A percentile compares a stretch with the other conserved stretches of the same genome.
Conservation (phyloP, 2,888 invertebrate species). For the Frankliniella fusca region DNA sequence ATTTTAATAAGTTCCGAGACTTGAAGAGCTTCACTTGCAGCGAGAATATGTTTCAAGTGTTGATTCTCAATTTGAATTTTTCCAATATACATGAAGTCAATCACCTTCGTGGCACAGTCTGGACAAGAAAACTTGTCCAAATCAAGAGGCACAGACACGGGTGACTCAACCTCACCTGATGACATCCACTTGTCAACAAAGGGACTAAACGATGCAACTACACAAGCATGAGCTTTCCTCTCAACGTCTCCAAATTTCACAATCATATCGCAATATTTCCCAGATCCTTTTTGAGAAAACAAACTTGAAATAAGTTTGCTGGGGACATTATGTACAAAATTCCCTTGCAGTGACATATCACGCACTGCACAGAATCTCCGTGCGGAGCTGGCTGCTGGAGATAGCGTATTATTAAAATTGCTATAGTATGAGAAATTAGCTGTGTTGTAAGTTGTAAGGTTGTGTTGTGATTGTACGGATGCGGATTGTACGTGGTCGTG, state of each 20-base stretch:
- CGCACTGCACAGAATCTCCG: no score
- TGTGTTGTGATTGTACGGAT: no score
- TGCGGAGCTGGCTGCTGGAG: no score
- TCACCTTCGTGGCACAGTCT: conserved; percentile 34
- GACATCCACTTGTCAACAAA: not conserved
- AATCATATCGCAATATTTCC: conserved; percentile 34
- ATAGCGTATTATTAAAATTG: no score
- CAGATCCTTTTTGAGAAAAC: conserved; percentile 33
- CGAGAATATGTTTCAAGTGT: conserved; percentile 34
- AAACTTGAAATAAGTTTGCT: conserved; percentile 33
- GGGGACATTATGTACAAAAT: conserved; percentile 27
- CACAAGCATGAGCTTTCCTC: conserved; percentile 34
- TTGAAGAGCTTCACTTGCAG: conserved; percentile 30
- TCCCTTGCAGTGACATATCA: not conserved
- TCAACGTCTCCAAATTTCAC: conserved; percentile 31
- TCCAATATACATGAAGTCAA: conserved; percentile 37
- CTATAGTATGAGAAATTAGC: no score
- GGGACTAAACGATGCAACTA: conserved; percentile 35
- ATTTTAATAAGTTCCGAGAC: conserved; percentile 33
- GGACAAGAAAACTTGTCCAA: conserved; percentile 29
- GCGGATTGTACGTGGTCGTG: no score
- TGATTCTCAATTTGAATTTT: conserved; percentile 34
- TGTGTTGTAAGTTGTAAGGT: no score
- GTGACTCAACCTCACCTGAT: not conserved
- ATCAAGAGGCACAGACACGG: not conserved